Conservation (phyloP, 2,888 invertebrate genomes). For the Bellardia bayeri region DNA sequence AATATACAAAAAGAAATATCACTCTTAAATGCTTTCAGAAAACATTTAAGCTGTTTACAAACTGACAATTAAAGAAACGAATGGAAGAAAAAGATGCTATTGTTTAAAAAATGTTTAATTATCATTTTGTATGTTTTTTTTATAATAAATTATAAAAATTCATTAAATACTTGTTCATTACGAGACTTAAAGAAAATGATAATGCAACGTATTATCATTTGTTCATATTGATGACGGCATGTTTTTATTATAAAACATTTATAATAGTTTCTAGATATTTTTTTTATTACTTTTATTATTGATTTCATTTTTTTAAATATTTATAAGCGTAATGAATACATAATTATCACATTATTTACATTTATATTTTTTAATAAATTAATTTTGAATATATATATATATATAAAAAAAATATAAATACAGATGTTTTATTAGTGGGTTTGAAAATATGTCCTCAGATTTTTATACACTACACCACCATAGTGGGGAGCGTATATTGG, state of each 20-base stretch:
- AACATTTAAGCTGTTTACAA: constrained; percentile 59
- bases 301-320: constrained; percentile 48
- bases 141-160: constrained; percentile 9
- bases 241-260: constrained; percentile 45
- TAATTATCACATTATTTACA: constrained; percentile 67
- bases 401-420: constrained; percentile 1
- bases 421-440: too few species aligned
- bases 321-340: constrained; percentile 58
- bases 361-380: constrained; percentile 72
- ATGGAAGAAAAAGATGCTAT: constrained; percentile 51
- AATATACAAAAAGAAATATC: constrained; percentile 10
- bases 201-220: constrained; percentile 9
- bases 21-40: constrained; percentile 57
- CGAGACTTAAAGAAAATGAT: constrained; percentile 19
- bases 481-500: too few species aligned
- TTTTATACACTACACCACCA: too few species aligned
- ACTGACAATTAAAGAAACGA: constrained; percentile 11
- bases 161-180: constrained; percentile 31
- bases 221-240: constrained; percentile 16
- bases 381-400: constrained; percentile 60
- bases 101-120: constrained; percentile 65
- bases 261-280: constrained; percentile 41
- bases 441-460: too few species aligned
- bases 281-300: constrained; percentile 5
- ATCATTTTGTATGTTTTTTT: constrained; percentile 37